Percentiles rank a stretch among this genome's conserved stretches.
These are phyloP conservation scores for Ancistrus triradiatus DNA, from an alignment of 2,113 vertebrate species.

Conservation along the genomic window DNA sequence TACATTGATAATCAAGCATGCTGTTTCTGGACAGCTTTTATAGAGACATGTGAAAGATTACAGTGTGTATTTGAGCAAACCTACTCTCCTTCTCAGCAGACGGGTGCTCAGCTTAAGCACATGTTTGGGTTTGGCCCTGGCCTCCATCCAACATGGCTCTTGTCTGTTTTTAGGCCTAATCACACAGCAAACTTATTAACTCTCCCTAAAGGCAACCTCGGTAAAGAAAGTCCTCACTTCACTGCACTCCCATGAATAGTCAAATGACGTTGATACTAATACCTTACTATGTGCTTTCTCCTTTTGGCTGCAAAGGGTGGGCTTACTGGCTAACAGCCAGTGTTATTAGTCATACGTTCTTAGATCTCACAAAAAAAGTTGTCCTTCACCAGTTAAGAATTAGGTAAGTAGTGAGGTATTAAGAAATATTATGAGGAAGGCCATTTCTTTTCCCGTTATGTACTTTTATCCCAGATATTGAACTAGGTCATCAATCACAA, in stretches of 20 bases:
- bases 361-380: no score
- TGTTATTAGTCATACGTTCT: conserved; percentile 9
- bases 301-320: background rate
- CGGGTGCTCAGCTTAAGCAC: conserved; percentile 12
- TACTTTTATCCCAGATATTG: no score
- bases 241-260: conserved; percentile 1
- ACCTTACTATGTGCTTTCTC: background rate
- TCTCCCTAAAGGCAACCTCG: conserved; percentile 17
- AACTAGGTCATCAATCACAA: background rate
- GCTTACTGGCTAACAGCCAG: conserved; percentile 6
- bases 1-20: conserved; percentile 12
- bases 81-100: conserved; percentile 16
- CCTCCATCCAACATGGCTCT: conserved; percentile 31
- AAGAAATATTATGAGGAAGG: background rate
- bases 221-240: conserved; percentile 17
- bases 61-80: conserved; percentile 35
- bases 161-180: conserved; percentile 16
- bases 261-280: no score
- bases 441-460: background rate
- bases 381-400: conserved; percentile 14
- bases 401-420: background rate
- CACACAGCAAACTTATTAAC: conserved; percentile 39
- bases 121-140: conserved; percentile 43
- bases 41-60: conserved; percentile 18
- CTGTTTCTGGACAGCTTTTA: conserved; percentile 23